A percentile compares a stretch with the other conserved stretches of the same genome.
Evolutionary conservation across 2,888 invertebrate genomes (phyloP).

Genomic region (Trissonchulus latispiculum): DNA sequence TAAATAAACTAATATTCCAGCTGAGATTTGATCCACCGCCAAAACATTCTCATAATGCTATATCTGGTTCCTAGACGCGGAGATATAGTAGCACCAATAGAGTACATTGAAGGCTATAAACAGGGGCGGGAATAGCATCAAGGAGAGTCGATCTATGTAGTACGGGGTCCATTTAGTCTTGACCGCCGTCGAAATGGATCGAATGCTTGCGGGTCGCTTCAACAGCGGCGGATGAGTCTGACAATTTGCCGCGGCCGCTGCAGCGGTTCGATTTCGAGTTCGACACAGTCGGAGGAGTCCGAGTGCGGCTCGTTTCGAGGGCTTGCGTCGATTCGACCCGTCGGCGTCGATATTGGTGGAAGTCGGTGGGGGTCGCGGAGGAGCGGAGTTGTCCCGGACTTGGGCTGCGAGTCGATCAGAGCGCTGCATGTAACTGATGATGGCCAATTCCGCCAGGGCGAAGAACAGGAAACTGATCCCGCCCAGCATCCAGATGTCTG

Average conservation of each 20-base stretch:
- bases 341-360: too few species aligned
- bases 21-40: too few species aligned
- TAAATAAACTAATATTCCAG: too few species aligned
- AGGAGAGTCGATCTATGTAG: conserved; percentile 7
- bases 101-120: conserved; percentile 23
- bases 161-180: conserved; percentile 9
- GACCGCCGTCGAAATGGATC: not conserved
- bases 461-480: conserved; percentile 23
- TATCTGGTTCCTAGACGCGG: not conserved
- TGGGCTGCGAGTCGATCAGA: not conserved
- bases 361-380: too few species aligned
- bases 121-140: conserved; percentile 16
- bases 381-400: too few species aligned
- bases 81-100: conserved; percentile 24
- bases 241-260: too few species aligned
- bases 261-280: not conserved
- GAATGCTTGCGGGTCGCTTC: too few species aligned
- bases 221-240: too few species aligned
- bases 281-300: too few species aligned
- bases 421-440: conserved; percentile 22
- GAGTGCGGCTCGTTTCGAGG: too few species aligned
- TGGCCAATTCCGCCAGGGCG: conserved; percentile 23
- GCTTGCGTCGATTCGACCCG: too few species aligned
- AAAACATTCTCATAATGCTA: too few species aligned
- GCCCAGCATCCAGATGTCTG: conserved; percentile 26